These are phyloP conservation scores for Rhabditophanes sp. DNA, from an alignment of 2,888 invertebrate species.

Conservation along the genomic window DNA sequence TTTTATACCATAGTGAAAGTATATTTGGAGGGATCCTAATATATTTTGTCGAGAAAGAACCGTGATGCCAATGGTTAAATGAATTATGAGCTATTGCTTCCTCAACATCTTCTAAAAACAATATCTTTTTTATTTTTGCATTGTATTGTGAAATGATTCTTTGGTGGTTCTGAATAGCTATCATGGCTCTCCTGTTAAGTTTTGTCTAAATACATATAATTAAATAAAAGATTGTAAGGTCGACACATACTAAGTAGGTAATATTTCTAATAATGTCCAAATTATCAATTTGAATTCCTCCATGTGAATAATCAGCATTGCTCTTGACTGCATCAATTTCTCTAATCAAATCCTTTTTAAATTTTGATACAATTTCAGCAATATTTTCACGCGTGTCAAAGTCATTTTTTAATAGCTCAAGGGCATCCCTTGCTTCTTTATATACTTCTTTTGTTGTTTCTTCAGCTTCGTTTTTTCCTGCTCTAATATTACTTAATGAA, in stretches of 20 bases:
- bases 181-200: constrained; percentile 78
- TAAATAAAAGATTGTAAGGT: no score
- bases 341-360: constrained; percentile 11
- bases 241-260: constrained; percentile 21
- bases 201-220: constrained; percentile 56
- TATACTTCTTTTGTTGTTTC: constrained; percentile 78
- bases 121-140: constrained; percentile 59
- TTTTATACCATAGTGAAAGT: no score
- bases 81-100: constrained; percentile 41
- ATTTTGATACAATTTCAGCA: constrained; percentile 22
- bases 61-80: no score
- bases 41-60: no score
- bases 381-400: constrained; percentile 21
- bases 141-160: constrained; percentile 79
- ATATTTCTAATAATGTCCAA: constrained; percentile 14
- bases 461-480: constrained; percentile 89
- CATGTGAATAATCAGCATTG: background rate
- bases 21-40: no score
- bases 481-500: constrained; percentile 46
- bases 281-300: no score
- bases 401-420: constrained; percentile 54
- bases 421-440: constrained; percentile 67
- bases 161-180: constrained; percentile 69
- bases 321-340: constrained; percentile 6
- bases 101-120: constrained; percentile 69